Evolutionary conservation across 2,797 vertebrate species (phyloP), one percentile per base, ranked within the genome.

Genomic region (Liparis tanakae): DNA sequence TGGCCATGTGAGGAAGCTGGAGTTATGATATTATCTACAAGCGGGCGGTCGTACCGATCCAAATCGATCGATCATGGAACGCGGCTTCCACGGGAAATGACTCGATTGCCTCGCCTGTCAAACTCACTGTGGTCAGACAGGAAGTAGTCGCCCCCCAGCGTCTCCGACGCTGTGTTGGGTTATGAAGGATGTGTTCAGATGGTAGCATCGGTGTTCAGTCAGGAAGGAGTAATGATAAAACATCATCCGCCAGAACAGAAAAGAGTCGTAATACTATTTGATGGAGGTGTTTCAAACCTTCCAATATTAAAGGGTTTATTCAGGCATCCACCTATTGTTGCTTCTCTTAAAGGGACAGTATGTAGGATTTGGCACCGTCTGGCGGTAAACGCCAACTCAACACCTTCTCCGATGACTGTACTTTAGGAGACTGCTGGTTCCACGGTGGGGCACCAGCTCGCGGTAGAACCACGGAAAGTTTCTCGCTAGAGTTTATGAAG

Each of bases 21-120:
- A 78, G 81, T 76, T 76, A 82, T 85, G 82, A 86, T 81, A 87
- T 84, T 70, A 83, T 75, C 80, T 80, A 55, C 55, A 71, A 37
- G 57, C 50, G 2, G 58, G 51, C 62, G n/a, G 82, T 76, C 80
- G 78, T 86, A 76, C 62, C 18, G 15, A 67, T 77, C 74, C 57
- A 22, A 67, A 80, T 85, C 80, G 79, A 84, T 86, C 83, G 84
- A 82, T 83, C 79, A 69, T 1, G 20, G 17, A 62, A 30, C 25
- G 62, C 17, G 10, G 61, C 73, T 72, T 78, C 46, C 66, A 72
- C 62, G 71, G 67, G 78, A 86, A 82, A 87, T 57, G 57, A 82
- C 71, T 88, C 73, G 63, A 72, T 89, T 84, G 84, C 81, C 46
- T 43, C 56, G 65, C 63, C 73, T 72, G 78, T 87, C 83, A 75